These are phyloP conservation scores for Falco peregrinus DNA, from an alignment of 2,797 vertebrate species.

Conservation along the genomic window DNA sequence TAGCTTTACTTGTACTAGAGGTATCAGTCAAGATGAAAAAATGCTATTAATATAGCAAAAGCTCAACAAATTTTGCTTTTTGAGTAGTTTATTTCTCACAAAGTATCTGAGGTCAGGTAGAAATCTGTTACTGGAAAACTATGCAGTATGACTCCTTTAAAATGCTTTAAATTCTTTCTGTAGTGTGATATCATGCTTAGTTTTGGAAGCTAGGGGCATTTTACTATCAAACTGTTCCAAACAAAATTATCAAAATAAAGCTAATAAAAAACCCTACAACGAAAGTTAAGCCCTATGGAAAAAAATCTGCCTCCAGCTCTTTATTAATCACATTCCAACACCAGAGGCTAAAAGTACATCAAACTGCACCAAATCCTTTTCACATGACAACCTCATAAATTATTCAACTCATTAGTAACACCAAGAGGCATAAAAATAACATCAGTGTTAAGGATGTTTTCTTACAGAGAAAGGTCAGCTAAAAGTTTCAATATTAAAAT, in stretches of 20 bases:
- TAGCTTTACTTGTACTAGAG: constrained; percentile 6
- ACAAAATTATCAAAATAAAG: constrained; percentile 65
- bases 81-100: constrained; percentile 42
- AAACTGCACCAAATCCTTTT: constrained; percentile 85
- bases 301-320: constrained; percentile 72
- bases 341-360: constrained; percentile 80
- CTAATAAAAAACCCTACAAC: background rate
- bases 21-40: constrained; percentile 11
- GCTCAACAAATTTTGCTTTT: background rate
- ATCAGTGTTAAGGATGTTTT: constrained; percentile 77
- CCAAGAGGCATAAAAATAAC: constrained; percentile 81
- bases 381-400: constrained; percentile 92
- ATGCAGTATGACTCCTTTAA: background rate
- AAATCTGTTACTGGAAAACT: background rate
- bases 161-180: constrained; percentile 13
- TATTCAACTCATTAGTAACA: constrained; percentile 91
- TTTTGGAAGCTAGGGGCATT: constrained; percentile 53
- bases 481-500: constrained; percentile 75
- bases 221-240: constrained; percentile 41
- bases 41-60: constrained; percentile 25
- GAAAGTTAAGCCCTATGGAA: constrained; percentile 62
- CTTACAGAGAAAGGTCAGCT: constrained; percentile 72
- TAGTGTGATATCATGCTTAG: background rate
- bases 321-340: constrained; percentile 82
- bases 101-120: constrained; percentile 22